A percentile compares a stretch with the other conserved stretches of the same genome.
These are phyloP conservation scores for Acrobeloides nanus DNA, from an alignment of 2,888 invertebrate genomes.

Conservation along the genomic window DNA sequence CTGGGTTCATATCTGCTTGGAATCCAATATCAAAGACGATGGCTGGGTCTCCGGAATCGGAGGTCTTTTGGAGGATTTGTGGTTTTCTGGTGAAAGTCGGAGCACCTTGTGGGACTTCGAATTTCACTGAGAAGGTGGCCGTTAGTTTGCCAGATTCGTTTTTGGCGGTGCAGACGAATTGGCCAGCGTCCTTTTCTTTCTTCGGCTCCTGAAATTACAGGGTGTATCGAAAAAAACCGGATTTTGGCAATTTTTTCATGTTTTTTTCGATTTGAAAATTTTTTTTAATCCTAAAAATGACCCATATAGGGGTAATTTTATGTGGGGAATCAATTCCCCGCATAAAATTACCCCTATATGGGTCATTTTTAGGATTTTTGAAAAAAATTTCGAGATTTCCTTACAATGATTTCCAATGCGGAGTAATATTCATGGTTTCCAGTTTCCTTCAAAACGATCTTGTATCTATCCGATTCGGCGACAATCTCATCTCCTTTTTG, in stretches of 20 bases:
- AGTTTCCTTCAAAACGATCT: conserved; percentile 24
- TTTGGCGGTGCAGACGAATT: conserved; percentile 54
- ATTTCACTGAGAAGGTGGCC: conserved; percentile 54
- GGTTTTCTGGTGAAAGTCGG: conserved; percentile 54
- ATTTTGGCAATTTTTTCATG: no score
- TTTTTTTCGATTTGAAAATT: no score
- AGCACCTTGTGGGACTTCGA: conserved; percentile 54
- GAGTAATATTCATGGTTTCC: conserved; percentile 38
- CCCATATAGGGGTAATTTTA: no score
- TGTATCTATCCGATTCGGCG: conserved; percentile 53
- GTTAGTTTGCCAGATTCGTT: conserved; percentile 54
- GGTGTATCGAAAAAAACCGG: no score
- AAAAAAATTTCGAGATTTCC: no score
- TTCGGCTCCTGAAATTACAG: no score
- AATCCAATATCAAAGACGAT: conserved; percentile 54
- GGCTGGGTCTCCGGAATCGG: conserved; percentile 53
- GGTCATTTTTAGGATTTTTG: no score
- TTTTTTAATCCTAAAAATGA: no score
- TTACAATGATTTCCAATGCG: conserved; percentile 53
- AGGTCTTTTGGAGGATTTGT: conserved; percentile 54
- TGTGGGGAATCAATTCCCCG: no score
- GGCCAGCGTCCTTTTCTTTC: conserved; percentile 63
- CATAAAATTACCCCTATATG: no score
- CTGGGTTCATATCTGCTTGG: conserved; percentile 53
- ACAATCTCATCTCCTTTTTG: conserved; percentile 73